phyloP scores from a whole-genome alignment of 2,797 vertebrate genomes.

The Anabas testudineus region DNA sequence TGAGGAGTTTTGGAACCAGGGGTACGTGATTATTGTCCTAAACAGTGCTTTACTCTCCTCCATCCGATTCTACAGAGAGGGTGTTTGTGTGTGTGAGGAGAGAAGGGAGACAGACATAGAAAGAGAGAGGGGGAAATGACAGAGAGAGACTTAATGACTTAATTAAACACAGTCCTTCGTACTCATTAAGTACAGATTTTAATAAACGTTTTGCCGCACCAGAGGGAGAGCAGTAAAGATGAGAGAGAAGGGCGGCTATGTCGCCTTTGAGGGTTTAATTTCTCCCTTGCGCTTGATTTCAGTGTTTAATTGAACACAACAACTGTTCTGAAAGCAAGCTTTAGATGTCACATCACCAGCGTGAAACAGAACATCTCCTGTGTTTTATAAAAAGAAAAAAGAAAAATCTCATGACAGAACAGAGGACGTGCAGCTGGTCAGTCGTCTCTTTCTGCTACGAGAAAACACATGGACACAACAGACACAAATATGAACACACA shows the following conservation, averaged over 20 bases:
- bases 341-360: background rate
- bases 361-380: constrained; percentile 14
- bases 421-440: constrained; percentile 33
- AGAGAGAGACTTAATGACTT: constrained; percentile 44
- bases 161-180: constrained; percentile 64
- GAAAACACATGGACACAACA: background rate
- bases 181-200: constrained; percentile 61
- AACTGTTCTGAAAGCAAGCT: constrained; percentile 10
- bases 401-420: background rate
- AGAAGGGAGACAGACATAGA: background rate
- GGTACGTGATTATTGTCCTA: constrained; percentile 98
- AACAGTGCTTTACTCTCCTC: constrained; percentile 99
- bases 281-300: constrained; percentile 44
- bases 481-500: constrained; percentile 40
- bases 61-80: constrained; percentile 93
- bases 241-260: constrained; percentile 35
- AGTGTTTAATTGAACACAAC: constrained; percentile 50
- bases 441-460: constrained; percentile 10
- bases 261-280: constrained; percentile 42
- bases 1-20: constrained; percentile 99
- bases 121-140: constrained; percentile 5
- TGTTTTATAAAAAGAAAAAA: background rate
- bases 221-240: constrained; percentile 53
- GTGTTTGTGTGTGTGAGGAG: background rate
- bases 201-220: constrained; percentile 57